A percentile compares a stretch with the other conserved stretches of the same genome.
Evolutionary conservation across 30 jellyfish, hydroid and myxozoan genomes (phyloP).

Genomic region (Euphysa ruthae): DNA sequence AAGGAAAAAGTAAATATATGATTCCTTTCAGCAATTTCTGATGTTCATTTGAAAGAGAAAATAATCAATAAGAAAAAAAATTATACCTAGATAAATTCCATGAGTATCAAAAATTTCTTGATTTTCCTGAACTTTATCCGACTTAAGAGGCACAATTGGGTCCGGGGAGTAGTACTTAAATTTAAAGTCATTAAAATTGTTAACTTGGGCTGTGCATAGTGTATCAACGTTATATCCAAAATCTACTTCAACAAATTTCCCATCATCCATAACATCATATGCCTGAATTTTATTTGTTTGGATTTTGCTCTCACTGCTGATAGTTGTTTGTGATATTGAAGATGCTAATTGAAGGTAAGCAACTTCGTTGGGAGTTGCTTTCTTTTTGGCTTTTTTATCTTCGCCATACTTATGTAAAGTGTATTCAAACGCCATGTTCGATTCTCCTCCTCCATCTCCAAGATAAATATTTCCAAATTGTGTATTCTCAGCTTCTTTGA

Average conservation of each 20-base stretch:
- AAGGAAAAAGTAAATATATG: no score
- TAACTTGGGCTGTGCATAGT: not conserved
- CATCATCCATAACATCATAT: not conserved
- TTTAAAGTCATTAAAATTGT: no score
- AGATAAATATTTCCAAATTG: not conserved
- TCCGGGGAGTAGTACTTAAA: no score
- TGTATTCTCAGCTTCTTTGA: not conserved
- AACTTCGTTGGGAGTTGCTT: no score
- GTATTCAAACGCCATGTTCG: constrained; percentile 78
- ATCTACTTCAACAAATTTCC: not conserved
- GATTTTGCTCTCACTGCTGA: no score
- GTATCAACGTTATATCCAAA: not conserved
- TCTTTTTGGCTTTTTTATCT: constrained; percentile 31
- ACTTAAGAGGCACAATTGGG: no score
- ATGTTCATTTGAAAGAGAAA: no score
- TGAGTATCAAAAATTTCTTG: constrained; percentile 14
- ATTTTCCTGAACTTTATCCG: constrained; percentile 2
- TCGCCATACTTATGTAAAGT: constrained; percentile 60
- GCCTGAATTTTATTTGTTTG: not conserved
- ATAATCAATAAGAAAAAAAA: no score
- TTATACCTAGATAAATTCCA: constrained; percentile 38
- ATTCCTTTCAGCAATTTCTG: no score
- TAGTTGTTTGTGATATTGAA: no score
- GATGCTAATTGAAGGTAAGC: no score
- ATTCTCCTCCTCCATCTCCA: no score